These are phyloP conservation scores for Petrocephalus sullivani DNA, from an alignment of 2,797 vertebrate genomes.

Conservation along the genomic window DNA sequence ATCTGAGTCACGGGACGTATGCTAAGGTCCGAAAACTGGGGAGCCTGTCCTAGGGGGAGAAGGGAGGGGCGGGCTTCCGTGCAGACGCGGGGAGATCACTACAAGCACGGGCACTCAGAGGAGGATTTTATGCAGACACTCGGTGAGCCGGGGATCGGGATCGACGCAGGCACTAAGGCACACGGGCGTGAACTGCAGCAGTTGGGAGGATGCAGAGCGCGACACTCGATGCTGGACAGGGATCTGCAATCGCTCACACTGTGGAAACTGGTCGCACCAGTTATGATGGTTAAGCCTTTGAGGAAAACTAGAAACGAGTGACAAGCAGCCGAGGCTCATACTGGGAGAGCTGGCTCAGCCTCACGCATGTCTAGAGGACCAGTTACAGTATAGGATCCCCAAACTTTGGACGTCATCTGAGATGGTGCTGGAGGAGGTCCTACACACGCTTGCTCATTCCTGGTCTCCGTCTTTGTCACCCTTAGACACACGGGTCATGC, in stretches of 20 bases:
- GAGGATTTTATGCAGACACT: not conserved
- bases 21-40: not conserved
- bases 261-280: not conserved
- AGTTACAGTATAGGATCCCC: not conserved
- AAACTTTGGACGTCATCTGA: not conserved
- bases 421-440: not conserved
- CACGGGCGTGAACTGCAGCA: not conserved
- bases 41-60: not conserved
- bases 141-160: not conserved
- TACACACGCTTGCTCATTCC: not conserved
- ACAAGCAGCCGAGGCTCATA: not conserved
- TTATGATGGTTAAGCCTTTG: not conserved
- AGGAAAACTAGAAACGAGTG: not conserved
- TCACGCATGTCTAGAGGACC: not conserved
- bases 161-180: not conserved
- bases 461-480: conserved; percentile 29
- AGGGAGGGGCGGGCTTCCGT: not conserved
- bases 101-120: not conserved
- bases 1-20: not conserved
- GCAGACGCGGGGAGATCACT: not conserved
- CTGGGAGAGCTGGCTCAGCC: not conserved
- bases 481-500: conserved; percentile 80
- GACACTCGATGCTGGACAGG: not conserved
- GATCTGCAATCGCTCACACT: not conserved
- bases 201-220: not conserved